phyloP scores from a whole-genome alignment of 2,113 vertebrate genomes.

The Callorhinus ursinus region DNA sequence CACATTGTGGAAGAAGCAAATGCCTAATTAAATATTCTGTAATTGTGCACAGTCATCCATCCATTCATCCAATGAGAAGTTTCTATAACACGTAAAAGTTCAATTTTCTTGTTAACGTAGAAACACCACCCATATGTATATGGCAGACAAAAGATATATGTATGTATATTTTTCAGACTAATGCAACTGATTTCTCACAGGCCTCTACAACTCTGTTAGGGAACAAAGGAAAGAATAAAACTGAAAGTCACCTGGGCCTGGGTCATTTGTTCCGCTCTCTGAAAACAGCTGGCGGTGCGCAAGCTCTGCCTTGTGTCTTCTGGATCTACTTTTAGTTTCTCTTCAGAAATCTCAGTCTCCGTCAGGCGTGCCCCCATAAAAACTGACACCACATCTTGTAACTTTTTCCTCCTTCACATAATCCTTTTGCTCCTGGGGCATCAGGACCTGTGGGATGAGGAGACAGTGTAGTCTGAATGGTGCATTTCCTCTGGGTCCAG shows the following conservation, averaged over 20 bases:
- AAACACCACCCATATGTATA: background rate
- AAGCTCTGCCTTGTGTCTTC: background rate
- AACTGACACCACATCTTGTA: background rate
- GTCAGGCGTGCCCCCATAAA: background rate
- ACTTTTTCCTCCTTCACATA: background rate
- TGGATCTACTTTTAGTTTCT: background rate
- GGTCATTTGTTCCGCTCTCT: background rate
- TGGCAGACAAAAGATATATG: background rate
- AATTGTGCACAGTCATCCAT: background rate
- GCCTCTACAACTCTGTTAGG: background rate
- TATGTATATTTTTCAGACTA: background rate
- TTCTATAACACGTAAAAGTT: background rate
- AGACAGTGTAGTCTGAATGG: background rate
- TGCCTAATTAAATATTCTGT: background rate
- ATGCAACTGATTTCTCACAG: background rate
- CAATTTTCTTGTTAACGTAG: background rate
- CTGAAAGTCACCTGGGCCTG: constrained; percentile 23
- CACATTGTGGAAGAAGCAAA: background rate
- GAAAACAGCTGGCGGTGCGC: background rate
- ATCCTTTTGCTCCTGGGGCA: background rate
- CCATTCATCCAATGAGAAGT: background rate
- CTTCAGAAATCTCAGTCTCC: background rate
- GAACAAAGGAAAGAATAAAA: background rate
- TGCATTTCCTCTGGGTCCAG: background rate
- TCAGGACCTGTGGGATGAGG: background rate